Conservation (phyloP, 2,113 vertebrate genomes). For the Anser brachyrhynchus region DNA sequence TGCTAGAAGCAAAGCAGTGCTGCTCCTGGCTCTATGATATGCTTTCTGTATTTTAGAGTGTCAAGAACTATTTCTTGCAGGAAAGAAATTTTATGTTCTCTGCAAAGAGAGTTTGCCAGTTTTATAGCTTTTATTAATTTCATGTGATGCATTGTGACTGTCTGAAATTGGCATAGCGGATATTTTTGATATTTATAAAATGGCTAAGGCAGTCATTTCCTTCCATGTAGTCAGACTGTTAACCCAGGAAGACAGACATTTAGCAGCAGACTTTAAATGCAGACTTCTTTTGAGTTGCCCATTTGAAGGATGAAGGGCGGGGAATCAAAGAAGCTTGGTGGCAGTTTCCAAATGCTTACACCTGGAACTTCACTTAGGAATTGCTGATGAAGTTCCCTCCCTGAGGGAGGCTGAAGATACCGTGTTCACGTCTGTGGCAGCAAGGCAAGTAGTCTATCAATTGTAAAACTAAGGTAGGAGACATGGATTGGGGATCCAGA, state of each 20-base stretch:
- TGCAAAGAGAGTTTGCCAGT: background rate
- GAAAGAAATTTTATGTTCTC: conserved; percentile 23
- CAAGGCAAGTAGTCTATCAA: background rate
- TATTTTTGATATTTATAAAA: conserved; percentile 37
- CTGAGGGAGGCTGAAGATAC: background rate
- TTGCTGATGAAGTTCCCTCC: background rate
- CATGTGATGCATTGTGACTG: conserved; percentile 21
- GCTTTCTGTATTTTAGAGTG: conserved; percentile 11
- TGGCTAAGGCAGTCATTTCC: background rate
- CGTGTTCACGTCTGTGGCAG: background rate
- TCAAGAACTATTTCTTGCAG: conserved; percentile 37
- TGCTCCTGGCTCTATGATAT: background rate
- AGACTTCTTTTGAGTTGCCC: background rate
- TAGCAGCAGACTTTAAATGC: background rate
- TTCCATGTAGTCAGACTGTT: background rate
- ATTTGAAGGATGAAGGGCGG: background rate
- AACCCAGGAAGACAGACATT: background rate
- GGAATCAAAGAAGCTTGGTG: background rate
- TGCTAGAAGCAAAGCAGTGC: background rate
- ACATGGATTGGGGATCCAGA: background rate
- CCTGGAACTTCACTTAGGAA: background rate
- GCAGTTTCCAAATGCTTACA: background rate
- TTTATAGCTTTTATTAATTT: conserved; percentile 45
- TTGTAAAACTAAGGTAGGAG: background rate
- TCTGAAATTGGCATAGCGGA: background rate